Evolutionary conservation across 2,113 vertebrate genomes (phyloP).

Genomic region (Nannobrachium achirus): DNA sequence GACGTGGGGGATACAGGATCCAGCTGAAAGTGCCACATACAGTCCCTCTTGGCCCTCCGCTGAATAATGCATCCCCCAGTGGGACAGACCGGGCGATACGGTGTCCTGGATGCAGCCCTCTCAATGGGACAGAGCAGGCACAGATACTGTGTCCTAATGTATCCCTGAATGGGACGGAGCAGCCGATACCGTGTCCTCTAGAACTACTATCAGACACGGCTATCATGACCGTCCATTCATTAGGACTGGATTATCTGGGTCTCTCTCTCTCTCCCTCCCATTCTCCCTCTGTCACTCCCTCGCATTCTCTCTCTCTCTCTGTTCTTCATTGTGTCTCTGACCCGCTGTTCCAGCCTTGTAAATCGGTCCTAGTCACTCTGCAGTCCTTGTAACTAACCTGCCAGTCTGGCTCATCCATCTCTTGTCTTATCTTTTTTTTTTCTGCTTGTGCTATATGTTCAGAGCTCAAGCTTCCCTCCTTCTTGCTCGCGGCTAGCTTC

Average conservation of each 20-base stretch:
- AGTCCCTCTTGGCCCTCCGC: constrained; percentile 65
- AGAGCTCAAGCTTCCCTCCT: too few species aligned
- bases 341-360: too few species aligned
- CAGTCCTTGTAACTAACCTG: too few species aligned
- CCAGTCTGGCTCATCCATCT: too few species aligned
- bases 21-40: constrained; percentile 66
- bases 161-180: constrained; percentile 1
- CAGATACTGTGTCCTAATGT: too few species aligned
- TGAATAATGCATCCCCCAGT: constrained; percentile 89
- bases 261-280: neutral
- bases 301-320: neutral
- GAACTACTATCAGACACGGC: constrained; percentile 79
- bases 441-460: too few species aligned
- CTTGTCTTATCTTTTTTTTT: too few species aligned
- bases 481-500: too few species aligned
- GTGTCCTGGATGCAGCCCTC: too few species aligned
- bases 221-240: constrained; percentile 81
- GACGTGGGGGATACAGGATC: constrained; percentile 54
- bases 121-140: too few species aligned
- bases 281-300: neutral
- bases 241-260: constrained; percentile 58
- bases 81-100: constrained; percentile 41
- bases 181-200: constrained; percentile 84
- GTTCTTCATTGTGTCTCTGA: neutral
- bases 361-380: too few species aligned